phyloP scores from a whole-genome alignment of 1,140 invertebrate genomes.

The Meloidogyne floridensis region DNA sequence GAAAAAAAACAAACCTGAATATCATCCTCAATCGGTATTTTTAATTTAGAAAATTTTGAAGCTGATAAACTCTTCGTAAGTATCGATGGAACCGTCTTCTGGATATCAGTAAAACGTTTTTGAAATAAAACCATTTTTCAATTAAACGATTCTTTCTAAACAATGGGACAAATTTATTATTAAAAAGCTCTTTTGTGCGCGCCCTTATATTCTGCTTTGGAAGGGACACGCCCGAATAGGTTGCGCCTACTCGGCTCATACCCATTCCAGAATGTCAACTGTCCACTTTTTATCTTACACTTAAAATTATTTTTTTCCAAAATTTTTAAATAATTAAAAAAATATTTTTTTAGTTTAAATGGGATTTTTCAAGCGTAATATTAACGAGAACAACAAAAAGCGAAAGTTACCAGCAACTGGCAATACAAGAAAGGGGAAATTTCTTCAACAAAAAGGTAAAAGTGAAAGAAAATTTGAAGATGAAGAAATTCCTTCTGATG shows the following conservation, averaged over 20 bases:
- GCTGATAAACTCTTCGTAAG: not conserved
- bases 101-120: not conserved
- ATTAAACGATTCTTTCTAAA: too few species aligned
- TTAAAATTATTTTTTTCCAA: too few species aligned
- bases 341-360: not conserved
- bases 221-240: too few species aligned
- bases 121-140: not conserved
- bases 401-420: not conserved
- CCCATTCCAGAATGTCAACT: too few species aligned
- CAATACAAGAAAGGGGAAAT: slow-evolving; percentile 19
- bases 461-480: slow-evolving; percentile 14
- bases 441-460: slow-evolving; percentile 4
- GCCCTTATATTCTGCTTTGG: too few species aligned
- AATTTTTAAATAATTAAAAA: too few species aligned
- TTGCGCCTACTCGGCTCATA: too few species aligned
- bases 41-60: slow-evolving; percentile 1
- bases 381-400: not conserved
- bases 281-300: too few species aligned
- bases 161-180: too few species aligned
- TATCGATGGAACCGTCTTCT: not conserved
- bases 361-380: not conserved
- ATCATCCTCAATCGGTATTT: slow-evolving; percentile 7
- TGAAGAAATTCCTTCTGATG: slow-evolving; percentile 25
- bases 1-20: slow-evolving; percentile 8
- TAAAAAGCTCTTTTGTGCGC: too few species aligned